Base-by-base conservation (phyloP, 2,888 invertebrate species). In the Tridacna crocea region DNA sequence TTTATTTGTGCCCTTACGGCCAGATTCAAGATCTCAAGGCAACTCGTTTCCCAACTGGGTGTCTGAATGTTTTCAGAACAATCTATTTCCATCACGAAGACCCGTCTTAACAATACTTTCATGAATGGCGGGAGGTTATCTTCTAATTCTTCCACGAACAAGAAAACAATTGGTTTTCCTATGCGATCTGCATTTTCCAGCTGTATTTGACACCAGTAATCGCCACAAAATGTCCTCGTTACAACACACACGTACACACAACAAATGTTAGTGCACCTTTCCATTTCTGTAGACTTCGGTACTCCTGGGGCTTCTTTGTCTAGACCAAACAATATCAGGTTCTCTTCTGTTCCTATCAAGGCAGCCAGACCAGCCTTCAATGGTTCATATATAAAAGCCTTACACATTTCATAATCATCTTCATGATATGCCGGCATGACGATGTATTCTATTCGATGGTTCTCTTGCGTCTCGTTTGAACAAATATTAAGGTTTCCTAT, bases 201-300 rank as follows among this genome's bases (percentile, higher is more conserved):
- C 19, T 72, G 72, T 24, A 51, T 48, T 22, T 77, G 48, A 27
- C 77, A 72, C 77, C 77, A 72, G 1, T 22, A 51, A 22, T 72
- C 72, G n/a, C n/a, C 19, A 77, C 70, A 61, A 47, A 72, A 77
- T 19, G n/a, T 19, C 36, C 36, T 47, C 19, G 77, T 46, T 6
- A 77, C 77, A 19, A 77, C 27, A 27, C 60, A 72, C 17, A 63
- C 15, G 17, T n/a, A 61, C 19, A 77, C 72, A 63, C 61, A 72
- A 26, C 48, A 61, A n/a, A 72, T 61, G 0, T 22, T 0, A 6
- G 72, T 51, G 47, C 72, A 72, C 26, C 47, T 46, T 26, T 72
- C 26, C 24, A 77, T 47, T 72, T 77, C 77, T 63, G 58, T 51
- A 12, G 46, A 58, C 36, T 36, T 36, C 26, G 72, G 12, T 36